Conservation (phyloP, 2,113 vertebrate species). For the Bubalus kerabau region DNA sequence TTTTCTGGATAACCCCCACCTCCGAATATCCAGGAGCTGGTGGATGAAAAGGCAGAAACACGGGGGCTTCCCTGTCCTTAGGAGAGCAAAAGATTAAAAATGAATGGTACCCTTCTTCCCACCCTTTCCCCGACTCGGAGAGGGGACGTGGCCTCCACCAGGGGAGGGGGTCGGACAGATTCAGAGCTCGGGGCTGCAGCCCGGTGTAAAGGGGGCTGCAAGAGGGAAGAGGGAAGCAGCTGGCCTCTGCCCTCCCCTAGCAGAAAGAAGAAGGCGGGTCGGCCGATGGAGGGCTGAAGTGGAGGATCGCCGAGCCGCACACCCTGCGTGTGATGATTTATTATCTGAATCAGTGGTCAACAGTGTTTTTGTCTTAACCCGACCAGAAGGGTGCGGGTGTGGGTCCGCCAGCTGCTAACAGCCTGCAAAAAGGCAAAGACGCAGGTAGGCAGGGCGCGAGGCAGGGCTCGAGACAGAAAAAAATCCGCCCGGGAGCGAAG, state of each 20-base stretch:
- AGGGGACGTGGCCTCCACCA: conserved; percentile 23
- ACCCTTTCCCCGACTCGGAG: neutral
- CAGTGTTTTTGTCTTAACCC: conserved; percentile 8
- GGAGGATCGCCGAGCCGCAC: conserved; percentile 11
- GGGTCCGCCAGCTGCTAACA: neutral
- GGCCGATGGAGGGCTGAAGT: neutral
- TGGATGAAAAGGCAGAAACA: conserved; percentile 27
- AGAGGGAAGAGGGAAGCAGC: neutral
- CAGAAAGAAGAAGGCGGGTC: neutral
- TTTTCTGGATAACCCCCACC: neutral
- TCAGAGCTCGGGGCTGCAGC: neutral
- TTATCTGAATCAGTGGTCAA: neutral
- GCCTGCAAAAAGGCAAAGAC: conserved; percentile 55
- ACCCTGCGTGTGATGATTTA: neutral
- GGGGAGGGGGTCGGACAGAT: neutral
- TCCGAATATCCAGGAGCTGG: neutral
- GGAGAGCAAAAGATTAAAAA: neutral
- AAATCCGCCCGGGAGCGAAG: neutral
- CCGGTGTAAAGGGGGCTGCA: neutral
- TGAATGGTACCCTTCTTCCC: neutral
- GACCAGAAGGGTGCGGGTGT: neutral
- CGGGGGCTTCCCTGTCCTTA: neutral
- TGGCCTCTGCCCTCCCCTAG: neutral
- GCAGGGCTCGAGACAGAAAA: neutral
- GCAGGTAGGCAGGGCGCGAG: conserved; percentile 33